These are phyloP conservation scores for Lophura nycthemera DNA, from an alignment of 2,113 vertebrate genomes.

Conservation along the genomic window DNA sequence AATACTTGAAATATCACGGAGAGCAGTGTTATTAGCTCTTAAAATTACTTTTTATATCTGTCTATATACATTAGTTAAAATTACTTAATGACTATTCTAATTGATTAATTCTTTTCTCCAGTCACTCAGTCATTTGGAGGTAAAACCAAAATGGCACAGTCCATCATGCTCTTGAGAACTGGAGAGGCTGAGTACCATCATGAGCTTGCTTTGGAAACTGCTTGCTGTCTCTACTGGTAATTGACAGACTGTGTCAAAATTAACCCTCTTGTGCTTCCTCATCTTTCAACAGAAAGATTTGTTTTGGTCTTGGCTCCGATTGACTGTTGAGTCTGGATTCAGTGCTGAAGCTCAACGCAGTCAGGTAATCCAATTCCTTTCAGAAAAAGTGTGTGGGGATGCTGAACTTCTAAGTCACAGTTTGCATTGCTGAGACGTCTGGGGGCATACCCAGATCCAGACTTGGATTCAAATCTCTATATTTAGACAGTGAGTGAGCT, in stretches of 20 bases:
- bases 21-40: neutral
- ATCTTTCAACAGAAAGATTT: neutral
- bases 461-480: neutral
- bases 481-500: neutral
- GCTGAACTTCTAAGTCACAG: neutral
- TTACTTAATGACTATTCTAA: neutral
- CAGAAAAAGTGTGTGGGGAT: neutral
- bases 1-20: neutral
- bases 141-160: neutral
- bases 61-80: neutral
- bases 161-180: neutral
- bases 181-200: neutral
- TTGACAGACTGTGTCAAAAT: neutral
- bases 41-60: fast-evolving
- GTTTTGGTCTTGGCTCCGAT: neutral
- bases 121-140: neutral
- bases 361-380: conserved; percentile 9
- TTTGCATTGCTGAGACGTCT: neutral
- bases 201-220: neutral
- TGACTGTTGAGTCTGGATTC: neutral
- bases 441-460: neutral
- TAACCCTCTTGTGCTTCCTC: neutral
- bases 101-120: neutral
- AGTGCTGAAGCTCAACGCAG: neutral
- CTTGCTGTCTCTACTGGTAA: neutral